These are phyloP conservation scores for Arctia plantaginis DNA, from an alignment of 2,888 invertebrate genomes.

Conservation along the genomic window DNA sequence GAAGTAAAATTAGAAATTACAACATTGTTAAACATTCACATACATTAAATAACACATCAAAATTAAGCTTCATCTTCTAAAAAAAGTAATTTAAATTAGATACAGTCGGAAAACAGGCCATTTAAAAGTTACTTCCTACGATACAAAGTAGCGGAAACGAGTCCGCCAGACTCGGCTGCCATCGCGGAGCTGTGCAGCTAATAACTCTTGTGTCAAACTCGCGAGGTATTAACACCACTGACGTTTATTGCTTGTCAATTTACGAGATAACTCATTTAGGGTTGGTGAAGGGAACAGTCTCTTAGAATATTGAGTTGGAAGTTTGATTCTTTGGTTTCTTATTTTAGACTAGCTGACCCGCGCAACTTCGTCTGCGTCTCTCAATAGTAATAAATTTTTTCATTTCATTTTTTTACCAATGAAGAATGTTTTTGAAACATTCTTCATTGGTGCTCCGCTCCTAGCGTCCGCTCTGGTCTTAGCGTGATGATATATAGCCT, in stretches of 20 bases:
- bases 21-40: conserved; percentile 1
- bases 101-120: conserved; percentile 10
- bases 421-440: too few relatives aligned
- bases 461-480: too few relatives aligned
- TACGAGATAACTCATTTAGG: conserved; percentile 8
- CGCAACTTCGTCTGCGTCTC: too few relatives aligned
- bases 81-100: conserved; percentile 16
- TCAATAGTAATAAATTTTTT: too few relatives aligned
- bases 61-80: neutral
- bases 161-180: conserved; percentile 30
- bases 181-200: neutral
- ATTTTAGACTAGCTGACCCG: too few relatives aligned
- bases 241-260: conserved; percentile 40
- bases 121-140: conserved; percentile 29
- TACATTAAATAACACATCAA: conserved; percentile 2
- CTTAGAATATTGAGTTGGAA: neutral
- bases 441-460: too few relatives aligned
- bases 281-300: neutral
- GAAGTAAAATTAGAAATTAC: neutral
- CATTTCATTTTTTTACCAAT: too few relatives aligned
- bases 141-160: conserved; percentile 46
- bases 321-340: neutral
- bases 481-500: too few relatives aligned
- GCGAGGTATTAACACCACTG: conserved; percentile 24
- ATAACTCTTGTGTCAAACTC: conserved; percentile 24